phyloP scores from a whole-genome alignment of 2,797 vertebrate genomes.

The Mormyrops boulengeri region DNA sequence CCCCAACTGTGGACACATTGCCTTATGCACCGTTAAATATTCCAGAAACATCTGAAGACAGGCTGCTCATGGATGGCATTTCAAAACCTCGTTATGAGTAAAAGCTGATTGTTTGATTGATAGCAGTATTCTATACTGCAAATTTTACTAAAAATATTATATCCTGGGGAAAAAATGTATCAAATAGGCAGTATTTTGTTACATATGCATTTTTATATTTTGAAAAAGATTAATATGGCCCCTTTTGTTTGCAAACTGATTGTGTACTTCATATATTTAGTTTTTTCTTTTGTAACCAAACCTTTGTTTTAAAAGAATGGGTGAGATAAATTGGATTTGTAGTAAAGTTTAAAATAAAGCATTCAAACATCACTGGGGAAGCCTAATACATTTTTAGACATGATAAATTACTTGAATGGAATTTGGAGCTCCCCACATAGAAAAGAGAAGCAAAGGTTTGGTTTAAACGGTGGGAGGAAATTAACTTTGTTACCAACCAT shows the following conservation, averaged over 20 bases:
- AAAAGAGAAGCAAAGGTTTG: conserved; percentile 40
- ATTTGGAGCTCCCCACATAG: conserved; percentile 58
- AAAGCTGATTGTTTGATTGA: conserved; percentile 43
- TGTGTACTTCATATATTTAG: conserved; percentile 24
- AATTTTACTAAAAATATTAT: not conserved
- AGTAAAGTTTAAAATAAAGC: not conserved
- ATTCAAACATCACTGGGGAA: not conserved
- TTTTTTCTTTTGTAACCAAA: conserved; percentile 47
- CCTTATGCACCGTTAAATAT: not conserved
- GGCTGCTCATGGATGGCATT: conserved; percentile 28
- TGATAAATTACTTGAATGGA: not conserved
- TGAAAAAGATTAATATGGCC: not conserved
- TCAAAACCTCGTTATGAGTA: conserved; percentile 48
- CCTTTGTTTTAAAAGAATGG: conserved; percentile 50
- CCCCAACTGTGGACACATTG: not conserved
- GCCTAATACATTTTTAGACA: not conserved
- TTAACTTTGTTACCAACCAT: conserved; percentile 72
- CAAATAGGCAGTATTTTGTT: not conserved
- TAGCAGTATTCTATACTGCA: conserved; percentile 6
- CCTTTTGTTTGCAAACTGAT: conserved; percentile 16
- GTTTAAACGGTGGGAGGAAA: conserved; percentile 47
- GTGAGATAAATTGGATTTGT: conserved; percentile 5
- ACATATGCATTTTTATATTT: not conserved
- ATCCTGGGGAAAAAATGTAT: not conserved
- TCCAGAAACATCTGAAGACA: not conserved